Evolutionary conservation across 2,888 invertebrate genomes (phyloP).

Genomic region (Rotaria macrura): DNA sequence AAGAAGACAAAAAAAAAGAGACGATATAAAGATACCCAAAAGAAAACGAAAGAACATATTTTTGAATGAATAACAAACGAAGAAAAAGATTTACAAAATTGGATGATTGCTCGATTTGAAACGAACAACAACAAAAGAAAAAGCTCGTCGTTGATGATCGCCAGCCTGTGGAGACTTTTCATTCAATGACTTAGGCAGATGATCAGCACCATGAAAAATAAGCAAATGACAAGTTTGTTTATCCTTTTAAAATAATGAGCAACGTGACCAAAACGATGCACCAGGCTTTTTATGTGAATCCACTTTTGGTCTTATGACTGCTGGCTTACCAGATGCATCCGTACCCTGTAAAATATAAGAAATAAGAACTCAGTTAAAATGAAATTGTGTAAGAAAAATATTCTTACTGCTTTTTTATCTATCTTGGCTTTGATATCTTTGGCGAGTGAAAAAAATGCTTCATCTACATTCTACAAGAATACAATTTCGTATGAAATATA

Average conservation of each 20-base stretch:
- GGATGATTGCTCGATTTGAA: background rate
- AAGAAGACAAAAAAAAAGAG: background rate
- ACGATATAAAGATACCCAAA: background rate
- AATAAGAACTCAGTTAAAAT: background rate
- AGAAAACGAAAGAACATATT: background rate
- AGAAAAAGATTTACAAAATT: background rate
- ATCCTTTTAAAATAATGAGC: background rate
- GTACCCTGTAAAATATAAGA: background rate
- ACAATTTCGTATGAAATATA: background rate
- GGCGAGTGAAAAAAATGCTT: conserved; percentile 61
- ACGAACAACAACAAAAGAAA: background rate
- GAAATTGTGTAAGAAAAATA: no score
- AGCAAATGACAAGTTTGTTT: background rate
- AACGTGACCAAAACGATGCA: background rate
- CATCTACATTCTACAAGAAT: conserved; percentile 67
- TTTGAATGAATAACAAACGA: background rate
- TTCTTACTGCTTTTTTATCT: background rate
- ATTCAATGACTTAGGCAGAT: background rate
- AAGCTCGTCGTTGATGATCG: background rate
- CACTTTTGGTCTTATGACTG: background rate
- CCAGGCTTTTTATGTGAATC: background rate
- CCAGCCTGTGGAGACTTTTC: background rate
- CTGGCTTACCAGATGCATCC: background rate
- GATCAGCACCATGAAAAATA: background rate
- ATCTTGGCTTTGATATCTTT: conserved; percentile 31